phyloP scores from a whole-genome alignment of 2,797 vertebrate species.

The Chelon auratus region DNA sequence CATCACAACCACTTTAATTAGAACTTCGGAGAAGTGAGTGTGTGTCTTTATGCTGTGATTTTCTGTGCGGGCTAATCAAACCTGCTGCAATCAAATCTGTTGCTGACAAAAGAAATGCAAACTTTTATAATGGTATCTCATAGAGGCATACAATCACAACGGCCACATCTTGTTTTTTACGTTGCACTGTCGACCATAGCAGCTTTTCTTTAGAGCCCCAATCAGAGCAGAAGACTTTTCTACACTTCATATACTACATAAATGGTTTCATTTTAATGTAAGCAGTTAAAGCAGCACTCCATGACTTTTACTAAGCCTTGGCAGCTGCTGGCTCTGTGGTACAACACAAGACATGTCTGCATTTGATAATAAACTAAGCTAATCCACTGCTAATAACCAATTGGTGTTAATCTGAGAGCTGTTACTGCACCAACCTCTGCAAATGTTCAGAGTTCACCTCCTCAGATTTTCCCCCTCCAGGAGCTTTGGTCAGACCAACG shows the following conservation, averaged over 20 bases:
- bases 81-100: conserved; percentile 59
- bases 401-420: too few species aligned
- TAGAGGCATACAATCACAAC: conserved; percentile 32
- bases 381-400: too few species aligned
- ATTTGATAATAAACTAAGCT: too few species aligned
- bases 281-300: too few species aligned
- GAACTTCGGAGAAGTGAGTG: conserved; percentile 54
- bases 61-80: conserved; percentile 61
- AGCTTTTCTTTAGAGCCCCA: background rate
- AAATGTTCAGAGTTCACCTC: too few species aligned
- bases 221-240: background rate
- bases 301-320: too few species aligned
- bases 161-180: conserved; percentile 16
- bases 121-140: conserved; percentile 45
- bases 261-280: background rate
- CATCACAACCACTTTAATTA: conserved; percentile 80
- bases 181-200: conserved; percentile 11
- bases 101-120: conserved; percentile 50
- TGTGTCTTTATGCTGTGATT: conserved; percentile 36
- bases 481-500: too few species aligned
- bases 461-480: too few species aligned
- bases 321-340: too few species aligned
- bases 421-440: too few species aligned
- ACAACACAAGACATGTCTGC: too few species aligned
- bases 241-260: conserved; percentile 4